Percentiles rank a stretch among this genome's conserved stretches.
Evolutionary conservation across 2,888 invertebrate genomes (phyloP).

Genomic region (Oscheius onirici): DNA sequence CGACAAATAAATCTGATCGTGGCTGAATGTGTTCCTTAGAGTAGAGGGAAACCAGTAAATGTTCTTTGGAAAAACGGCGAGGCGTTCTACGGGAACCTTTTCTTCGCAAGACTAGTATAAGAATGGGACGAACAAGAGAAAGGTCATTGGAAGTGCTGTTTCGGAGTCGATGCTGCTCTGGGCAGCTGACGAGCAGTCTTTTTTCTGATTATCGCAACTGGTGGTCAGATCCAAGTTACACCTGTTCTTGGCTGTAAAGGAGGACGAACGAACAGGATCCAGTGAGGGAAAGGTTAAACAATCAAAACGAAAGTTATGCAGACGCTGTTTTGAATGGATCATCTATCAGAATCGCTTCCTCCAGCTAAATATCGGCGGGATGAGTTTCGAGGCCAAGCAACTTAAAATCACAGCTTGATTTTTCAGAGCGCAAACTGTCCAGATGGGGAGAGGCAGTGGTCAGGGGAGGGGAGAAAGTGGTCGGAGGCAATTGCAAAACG

Average conservation of each 20-base stretch:
- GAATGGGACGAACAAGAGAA: not conserved
- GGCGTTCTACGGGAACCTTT: too few species aligned
- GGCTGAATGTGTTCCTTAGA: conserved; percentile 1
- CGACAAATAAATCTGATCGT: too few species aligned
- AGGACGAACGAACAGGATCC: not conserved
- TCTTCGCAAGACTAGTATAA: too few species aligned
- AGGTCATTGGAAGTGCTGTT: not conserved
- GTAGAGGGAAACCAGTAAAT: conserved; percentile 5
- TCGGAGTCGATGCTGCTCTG: not conserved
- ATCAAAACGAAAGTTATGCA: conserved; percentile 16
- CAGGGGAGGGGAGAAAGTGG: not conserved
- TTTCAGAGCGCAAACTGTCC: not conserved
- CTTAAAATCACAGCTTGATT: not conserved
- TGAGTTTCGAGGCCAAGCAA: conserved; percentile 14
- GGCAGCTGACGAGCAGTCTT: not conserved
- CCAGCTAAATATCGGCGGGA: not conserved
- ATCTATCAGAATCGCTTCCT: not conserved
- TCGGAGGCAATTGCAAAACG: not conserved
- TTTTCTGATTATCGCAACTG: not conserved
- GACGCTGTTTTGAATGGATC: not conserved
- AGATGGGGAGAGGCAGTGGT: not conserved
- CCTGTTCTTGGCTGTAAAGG: not conserved
- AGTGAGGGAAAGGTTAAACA: not conserved
- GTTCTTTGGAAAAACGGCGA: too few species aligned
- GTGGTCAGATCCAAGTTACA: conserved; percentile 1